Base-by-base conservation (phyloP, 1,140 invertebrate genomes). In the Bradynema listronoti region DNA sequence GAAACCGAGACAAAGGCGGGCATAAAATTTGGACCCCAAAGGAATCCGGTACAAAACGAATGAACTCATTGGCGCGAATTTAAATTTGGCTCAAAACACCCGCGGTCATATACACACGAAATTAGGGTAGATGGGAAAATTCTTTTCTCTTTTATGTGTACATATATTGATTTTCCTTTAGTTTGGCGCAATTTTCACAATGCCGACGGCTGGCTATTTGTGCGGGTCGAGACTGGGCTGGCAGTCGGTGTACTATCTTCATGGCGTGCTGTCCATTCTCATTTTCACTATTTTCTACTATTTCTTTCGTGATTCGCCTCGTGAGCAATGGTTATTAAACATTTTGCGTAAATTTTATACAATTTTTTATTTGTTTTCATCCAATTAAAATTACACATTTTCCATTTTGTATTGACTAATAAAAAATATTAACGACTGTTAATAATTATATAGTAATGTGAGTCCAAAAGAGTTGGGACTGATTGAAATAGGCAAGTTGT, bases 241-340 rank as follows among this genome's bases (percentile, higher is more conserved):
- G 69, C 53, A 51, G n/a, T 56, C 65, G 7, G 50, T 71, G 22
- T 71, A 71, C 51, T 74, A 73, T 36, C 43, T 73, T 46, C 65
- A 63, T 24, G 69, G 61, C 25, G 41, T 45, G 7, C 30, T 69
- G 33, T 69, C 69, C 33, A 27, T 60, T 4, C 16, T 69, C 11
- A 19, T 56, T 0, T 73, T 71, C 29, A 43, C 30, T 22, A 11
- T 54, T 0, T 71, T 71, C 55, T 67, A 60, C 46, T 36, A 33
- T 0, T 69, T 69, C 49, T 73, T 57, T 39, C 33, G 67, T 24
- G 69, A 69, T 36, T 60, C 54, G 9, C 69, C 67, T 7, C 36
- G 33, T 33, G 59, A 49, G 7, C 71, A 72, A 60, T 45, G 45
- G 61, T 69, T 64, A 25, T 34, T 61, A 41, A 7, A 11, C 24